Percentiles rank a stretch among this genome's conserved stretches.
Evolutionary conservation across 2,888 invertebrate species (phyloP).

Genomic region (Cantharis rustica): DNA sequence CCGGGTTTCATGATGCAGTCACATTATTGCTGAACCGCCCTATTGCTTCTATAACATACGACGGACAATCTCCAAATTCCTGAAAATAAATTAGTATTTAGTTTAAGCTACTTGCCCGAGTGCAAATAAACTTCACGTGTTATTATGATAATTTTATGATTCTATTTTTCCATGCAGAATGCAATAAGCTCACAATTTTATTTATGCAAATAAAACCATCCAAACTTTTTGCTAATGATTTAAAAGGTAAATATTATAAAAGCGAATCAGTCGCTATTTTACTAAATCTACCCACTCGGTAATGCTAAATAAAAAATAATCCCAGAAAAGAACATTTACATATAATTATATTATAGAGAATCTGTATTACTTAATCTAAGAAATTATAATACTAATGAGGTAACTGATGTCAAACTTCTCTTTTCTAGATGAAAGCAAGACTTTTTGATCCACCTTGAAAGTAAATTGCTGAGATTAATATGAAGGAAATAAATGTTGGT

Average conservation of each 20-base stretch:
- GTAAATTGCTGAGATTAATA: constrained; percentile 3
- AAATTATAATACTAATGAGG: neutral
- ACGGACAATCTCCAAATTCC: constrained; percentile 41
- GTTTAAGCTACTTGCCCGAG: constrained; percentile 36
- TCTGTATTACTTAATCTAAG: neutral
- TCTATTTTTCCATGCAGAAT: constrained; percentile 27
- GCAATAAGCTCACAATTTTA: constrained; percentile 13
- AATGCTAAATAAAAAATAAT: neutral
- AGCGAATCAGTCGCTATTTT: neutral
- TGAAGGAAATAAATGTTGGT: neutral
- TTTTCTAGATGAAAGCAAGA: neutral
- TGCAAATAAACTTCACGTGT: constrained; percentile 42
- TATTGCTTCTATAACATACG: constrained; percentile 38
- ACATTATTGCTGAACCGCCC: constrained; percentile 45
- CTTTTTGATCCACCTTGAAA: constrained; percentile 14
- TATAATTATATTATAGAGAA: neutral
- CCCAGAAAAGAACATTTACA: neutral
- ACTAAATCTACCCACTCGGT: neutral
- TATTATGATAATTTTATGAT: constrained; percentile 41
- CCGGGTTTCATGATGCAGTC: constrained; percentile 43
- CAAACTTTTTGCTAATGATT: neutral
- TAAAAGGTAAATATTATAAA: neutral
- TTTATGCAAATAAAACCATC: constrained; percentile 6
- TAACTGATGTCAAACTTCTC: neutral
- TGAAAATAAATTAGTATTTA: constrained; percentile 44